Conservation (phyloP, 2,888 invertebrate species). For the Xestia xanthographa region DNA sequence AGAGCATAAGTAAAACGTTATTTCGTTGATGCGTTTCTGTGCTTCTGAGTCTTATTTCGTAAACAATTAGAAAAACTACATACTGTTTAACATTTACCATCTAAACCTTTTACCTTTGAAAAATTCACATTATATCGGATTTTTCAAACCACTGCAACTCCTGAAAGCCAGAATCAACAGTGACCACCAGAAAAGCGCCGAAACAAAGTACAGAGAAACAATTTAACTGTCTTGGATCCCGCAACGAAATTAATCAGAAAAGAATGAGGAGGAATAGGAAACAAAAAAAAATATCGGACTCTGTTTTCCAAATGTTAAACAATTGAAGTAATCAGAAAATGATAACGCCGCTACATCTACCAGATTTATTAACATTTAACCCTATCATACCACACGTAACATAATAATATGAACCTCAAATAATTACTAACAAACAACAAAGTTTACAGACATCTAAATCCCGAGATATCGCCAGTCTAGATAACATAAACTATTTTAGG, state of each 20-base stretch:
- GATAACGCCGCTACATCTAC: too few species aligned
- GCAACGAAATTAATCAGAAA: too few species aligned
- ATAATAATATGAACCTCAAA: conserved; percentile 25
- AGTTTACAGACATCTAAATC: conserved; percentile 65
- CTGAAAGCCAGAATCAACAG: too few species aligned
- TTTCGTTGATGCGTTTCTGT: neutral
- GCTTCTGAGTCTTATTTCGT: neutral
- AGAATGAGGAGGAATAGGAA: too few species aligned
- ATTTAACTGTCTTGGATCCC: too few species aligned
- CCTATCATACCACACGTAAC: neutral
- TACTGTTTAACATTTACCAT: too few species aligned
- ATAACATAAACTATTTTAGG: conserved; percentile 72
- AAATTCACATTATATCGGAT: neutral
- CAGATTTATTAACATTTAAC: neutral
- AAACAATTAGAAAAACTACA: neutral
- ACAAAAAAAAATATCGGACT: neutral
- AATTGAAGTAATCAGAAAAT: neutral
- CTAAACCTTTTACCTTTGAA: too few species aligned
- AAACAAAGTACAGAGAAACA: too few species aligned
- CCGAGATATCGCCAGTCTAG: conserved; percentile 61
- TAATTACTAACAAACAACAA: conserved; percentile 57
- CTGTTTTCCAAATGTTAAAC: neutral
- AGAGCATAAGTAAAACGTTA: neutral
- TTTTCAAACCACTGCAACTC: too few species aligned
- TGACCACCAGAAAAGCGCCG: too few species aligned